Evolutionary conservation across 2,888 invertebrate genomes (phyloP).

Genomic region (Lasioglossum oenotherae): DNA sequence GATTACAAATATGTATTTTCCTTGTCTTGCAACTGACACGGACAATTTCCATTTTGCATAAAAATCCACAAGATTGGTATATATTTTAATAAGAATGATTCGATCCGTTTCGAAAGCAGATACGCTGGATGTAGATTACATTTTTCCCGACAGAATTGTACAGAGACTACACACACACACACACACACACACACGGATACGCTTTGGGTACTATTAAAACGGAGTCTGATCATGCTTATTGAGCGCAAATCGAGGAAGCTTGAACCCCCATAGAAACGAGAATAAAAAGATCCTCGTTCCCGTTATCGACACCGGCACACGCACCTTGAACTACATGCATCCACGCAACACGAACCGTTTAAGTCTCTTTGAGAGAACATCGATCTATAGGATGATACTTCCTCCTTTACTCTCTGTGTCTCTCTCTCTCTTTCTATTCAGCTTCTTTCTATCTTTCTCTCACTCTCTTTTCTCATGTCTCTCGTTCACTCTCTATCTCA

Average conservation of each 20-base stretch:
- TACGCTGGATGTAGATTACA: neutral
- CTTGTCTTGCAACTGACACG: neutral
- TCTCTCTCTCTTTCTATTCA: conserved; percentile 6
- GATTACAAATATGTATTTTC: too few species aligned
- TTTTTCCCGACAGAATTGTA: neutral
- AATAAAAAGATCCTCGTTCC: conserved; percentile 52
- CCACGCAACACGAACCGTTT: conserved; percentile 48
- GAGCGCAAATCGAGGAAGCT: conserved; percentile 24
- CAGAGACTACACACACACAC: neutral
- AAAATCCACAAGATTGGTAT: neutral
- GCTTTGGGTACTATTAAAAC: conserved; percentile 56
- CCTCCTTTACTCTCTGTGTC: neutral
- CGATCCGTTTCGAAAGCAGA: neutral
- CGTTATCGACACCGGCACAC: conserved; percentile 55
- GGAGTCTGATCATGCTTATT: conserved; percentile 40
- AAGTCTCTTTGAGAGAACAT: conserved; percentile 51
- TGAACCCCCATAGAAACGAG: conserved; percentile 12
- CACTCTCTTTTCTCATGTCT: neutral
- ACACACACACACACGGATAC: conserved; percentile 24
- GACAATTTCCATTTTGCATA: neutral
- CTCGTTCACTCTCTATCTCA: neutral
- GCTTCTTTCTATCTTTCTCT: neutral
- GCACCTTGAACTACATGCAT: conserved; percentile 44
- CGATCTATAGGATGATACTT: conserved; percentile 48
- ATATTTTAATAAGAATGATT: neutral